phyloP scores from a whole-genome alignment of 2,113 vertebrate species.

The Pedionomus torquatus region DNA sequence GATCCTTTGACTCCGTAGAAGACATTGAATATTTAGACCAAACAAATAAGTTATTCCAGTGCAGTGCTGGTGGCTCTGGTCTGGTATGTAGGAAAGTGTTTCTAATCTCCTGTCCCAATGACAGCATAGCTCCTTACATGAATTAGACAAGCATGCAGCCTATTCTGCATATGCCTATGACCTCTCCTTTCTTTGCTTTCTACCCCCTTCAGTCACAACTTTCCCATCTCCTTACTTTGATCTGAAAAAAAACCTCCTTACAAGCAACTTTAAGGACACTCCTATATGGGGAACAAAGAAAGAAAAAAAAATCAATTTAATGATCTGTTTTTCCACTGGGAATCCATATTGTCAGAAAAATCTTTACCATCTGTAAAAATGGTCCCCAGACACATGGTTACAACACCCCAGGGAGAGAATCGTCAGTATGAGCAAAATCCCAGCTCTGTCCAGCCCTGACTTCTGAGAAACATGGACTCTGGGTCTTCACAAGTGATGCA shows the following conservation, averaged over 20 bases:
- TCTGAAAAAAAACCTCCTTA: background rate
- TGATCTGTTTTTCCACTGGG: background rate
- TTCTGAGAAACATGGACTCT: background rate
- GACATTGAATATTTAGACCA: background rate
- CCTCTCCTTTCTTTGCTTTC: background rate
- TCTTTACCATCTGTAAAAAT: background rate
- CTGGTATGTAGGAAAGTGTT: background rate
- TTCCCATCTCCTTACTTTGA: background rate
- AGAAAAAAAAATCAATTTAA: background rate
- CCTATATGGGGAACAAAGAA: no score
- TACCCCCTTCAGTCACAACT: background rate
- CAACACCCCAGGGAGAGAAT: background rate
- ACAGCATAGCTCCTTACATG: accelerated
- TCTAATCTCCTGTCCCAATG: background rate
- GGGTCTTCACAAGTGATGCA: background rate
- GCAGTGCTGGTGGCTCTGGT: background rate
- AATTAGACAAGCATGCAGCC: background rate
- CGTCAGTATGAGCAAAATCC: background rate
- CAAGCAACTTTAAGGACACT: background rate
- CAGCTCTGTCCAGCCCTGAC: background rate
- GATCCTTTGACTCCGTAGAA: background rate
- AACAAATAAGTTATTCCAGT: background rate
- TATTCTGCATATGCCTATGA: background rate
- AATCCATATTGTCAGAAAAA: background rate
- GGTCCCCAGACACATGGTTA: background rate